Conservation (phyloP, 2,113 vertebrate species). For the Leuciscus idus region DNA sequence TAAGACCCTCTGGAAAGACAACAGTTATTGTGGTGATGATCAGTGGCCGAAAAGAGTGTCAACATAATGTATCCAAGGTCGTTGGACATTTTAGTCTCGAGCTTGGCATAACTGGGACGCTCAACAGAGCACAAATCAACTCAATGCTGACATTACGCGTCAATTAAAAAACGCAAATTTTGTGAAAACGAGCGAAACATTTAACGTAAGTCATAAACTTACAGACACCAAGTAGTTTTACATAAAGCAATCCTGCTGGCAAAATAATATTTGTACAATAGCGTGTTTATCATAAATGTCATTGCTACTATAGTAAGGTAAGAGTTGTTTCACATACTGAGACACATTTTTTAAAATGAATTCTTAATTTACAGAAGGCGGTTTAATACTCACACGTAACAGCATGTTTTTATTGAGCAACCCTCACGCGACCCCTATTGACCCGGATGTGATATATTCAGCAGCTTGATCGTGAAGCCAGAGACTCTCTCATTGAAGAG, state of each 20-base stretch:
- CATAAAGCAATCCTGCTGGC: background rate
- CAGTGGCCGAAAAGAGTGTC: background rate
- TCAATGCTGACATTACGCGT: background rate
- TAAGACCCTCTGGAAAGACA: slow-evolving; percentile 65
- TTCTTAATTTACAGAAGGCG: background rate
- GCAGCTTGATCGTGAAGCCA: background rate
- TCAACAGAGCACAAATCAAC: background rate
- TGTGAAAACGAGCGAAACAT: background rate
- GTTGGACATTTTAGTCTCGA: background rate
- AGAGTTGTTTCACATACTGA: background rate
- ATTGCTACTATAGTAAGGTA: background rate
- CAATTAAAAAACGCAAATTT: background rate
- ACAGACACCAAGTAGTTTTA: background rate
- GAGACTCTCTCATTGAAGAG: background rate
- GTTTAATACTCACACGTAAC: slow-evolving; percentile 69
- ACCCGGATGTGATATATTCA: slow-evolving; percentile 60
- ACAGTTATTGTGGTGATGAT: slow-evolving; percentile 5
- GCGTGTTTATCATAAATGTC: background rate
- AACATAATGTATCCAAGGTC: background rate
- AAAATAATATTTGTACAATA: background rate
- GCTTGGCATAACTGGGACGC: background rate
- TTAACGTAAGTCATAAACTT: background rate
- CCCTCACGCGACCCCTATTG: slow-evolving; percentile 46
- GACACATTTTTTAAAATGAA: background rate
- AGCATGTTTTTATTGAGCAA: slow-evolving; percentile 62